phyloP scores from a whole-genome alignment of 2,797 vertebrate genomes.

The Distichodus sexfasciatus region DNA sequence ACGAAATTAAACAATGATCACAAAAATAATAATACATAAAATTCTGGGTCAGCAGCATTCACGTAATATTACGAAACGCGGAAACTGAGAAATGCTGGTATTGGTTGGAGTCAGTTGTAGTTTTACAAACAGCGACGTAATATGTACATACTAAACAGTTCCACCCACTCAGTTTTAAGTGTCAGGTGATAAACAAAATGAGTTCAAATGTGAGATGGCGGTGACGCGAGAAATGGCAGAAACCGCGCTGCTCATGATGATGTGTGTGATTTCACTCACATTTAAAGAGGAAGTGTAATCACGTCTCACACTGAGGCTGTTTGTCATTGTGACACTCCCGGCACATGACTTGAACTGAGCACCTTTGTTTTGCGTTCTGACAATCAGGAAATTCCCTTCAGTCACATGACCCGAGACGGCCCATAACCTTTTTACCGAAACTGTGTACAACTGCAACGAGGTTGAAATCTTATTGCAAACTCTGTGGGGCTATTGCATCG shows the following conservation, averaged over 20 bases:
- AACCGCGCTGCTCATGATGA: constrained; percentile 37
- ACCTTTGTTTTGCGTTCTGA: constrained; percentile 30
- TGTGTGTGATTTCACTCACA: not conserved
- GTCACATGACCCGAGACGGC: constrained; percentile 48
- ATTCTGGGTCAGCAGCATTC: not conserved
- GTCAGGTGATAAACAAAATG: constrained; percentile 15
- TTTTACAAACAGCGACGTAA: not conserved
- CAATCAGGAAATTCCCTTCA: constrained; percentile 51
- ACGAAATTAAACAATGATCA: too few species aligned
- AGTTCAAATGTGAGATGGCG: not conserved
- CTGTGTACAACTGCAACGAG: constrained; percentile 35
- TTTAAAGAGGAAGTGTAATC: constrained; percentile 9
- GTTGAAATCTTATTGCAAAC: constrained; percentile 11
- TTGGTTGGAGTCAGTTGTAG: not conserved
- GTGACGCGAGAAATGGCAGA: constrained; percentile 18
- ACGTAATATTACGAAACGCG: not conserved
- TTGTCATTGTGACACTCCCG: constrained; percentile 19
- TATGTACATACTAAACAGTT: not conserved
- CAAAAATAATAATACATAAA: too few species aligned
- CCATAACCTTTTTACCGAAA: constrained; percentile 40
- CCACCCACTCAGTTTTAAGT: not conserved
- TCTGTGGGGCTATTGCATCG: not conserved
- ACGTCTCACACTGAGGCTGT: constrained; percentile 25
- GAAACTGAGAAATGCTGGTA: not conserved
- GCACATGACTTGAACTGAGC: constrained; percentile 48